phyloP scores from a whole-genome alignment of 2,113 vertebrate genomes.

The Brachyhypopomus occidentalis region DNA sequence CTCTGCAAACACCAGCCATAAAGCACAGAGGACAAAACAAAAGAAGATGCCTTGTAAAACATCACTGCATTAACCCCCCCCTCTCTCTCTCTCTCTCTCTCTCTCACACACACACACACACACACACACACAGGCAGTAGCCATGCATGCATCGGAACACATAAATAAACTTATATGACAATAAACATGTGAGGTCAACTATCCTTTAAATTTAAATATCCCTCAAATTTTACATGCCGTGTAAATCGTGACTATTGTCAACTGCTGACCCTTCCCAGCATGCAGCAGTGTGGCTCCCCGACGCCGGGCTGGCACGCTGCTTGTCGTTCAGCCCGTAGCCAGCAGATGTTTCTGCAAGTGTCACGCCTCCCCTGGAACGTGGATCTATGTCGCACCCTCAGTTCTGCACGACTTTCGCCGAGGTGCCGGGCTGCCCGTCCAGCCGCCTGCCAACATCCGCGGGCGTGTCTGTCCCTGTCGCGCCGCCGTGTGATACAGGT shows the following conservation, averaged over 20 bases:
- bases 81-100: no score
- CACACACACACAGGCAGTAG: constrained; percentile 22
- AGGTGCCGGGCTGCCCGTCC: constrained; percentile 16
- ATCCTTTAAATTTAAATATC: not conserved
- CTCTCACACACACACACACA: constrained; percentile 10
- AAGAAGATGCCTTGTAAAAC: constrained; percentile 44
- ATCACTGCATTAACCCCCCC: constrained; percentile 37
- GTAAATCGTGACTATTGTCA: constrained; percentile 17
- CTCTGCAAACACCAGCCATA: constrained; percentile 33
- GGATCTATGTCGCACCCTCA: not conserved
- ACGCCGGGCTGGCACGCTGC: no score
- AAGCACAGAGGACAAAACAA: constrained; percentile 48
- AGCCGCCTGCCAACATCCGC: constrained; percentile 18
- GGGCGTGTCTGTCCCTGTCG: constrained; percentile 46
- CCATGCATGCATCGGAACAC: constrained; percentile 57
- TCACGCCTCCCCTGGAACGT: not conserved
- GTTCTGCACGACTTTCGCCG: not conserved
- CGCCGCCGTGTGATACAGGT: constrained; percentile 61
- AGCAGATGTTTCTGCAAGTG: not conserved
- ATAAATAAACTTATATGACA: constrained; percentile 77
- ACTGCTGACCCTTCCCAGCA: constrained; percentile 20
- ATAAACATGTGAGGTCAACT: constrained; percentile 74
- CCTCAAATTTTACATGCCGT: constrained; percentile 30
- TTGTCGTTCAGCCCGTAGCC: no score
- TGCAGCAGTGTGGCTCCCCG: not conserved